Evolutionary conservation across 2,888 invertebrate species (phyloP).

Genomic region (Bombylius discolor): DNA sequence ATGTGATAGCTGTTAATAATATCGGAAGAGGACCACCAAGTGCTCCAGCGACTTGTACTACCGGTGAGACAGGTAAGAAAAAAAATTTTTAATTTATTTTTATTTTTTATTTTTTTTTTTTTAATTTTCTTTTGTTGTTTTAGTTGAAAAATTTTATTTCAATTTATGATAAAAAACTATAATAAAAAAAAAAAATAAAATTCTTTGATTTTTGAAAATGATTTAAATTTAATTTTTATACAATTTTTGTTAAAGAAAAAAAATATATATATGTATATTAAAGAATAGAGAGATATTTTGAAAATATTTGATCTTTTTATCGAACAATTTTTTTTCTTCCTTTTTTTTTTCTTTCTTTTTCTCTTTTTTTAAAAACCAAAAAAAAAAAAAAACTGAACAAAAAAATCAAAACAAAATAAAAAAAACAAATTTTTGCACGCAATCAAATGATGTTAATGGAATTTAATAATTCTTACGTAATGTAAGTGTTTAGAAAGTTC

Average conservation of each 20-base stretch:
- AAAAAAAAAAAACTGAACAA: too few species aligned
- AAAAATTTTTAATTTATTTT: constrained; percentile 12
- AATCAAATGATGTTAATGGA: background rate
- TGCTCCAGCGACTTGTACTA: constrained; percentile 77
- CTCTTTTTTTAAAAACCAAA: background rate
- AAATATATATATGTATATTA: background rate
- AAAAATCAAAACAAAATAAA: background rate
- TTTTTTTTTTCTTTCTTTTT: background rate
- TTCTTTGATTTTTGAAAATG: background rate
- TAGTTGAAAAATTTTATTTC: constrained; percentile 20
- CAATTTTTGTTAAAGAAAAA: background rate
- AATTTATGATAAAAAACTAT: background rate
- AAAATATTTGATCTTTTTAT: background rate
- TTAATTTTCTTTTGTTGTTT: constrained; percentile 9
- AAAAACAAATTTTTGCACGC: background rate
- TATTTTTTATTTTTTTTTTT: constrained; percentile 21
- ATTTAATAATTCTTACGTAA: constrained; percentile 1
- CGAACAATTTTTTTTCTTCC: background rate
- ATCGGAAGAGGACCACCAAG: constrained; percentile 88
- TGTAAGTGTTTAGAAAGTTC: constrained; percentile 2
- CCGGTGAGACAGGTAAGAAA: constrained; percentile 85
- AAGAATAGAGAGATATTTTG: background rate
- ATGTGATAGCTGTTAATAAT: constrained; percentile 87
- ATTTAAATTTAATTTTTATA: too few species aligned
- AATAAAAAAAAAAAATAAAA: too few species aligned